Base-by-base conservation (phyloP, 2,113 vertebrate species). In the Dromas ardeola region DNA sequence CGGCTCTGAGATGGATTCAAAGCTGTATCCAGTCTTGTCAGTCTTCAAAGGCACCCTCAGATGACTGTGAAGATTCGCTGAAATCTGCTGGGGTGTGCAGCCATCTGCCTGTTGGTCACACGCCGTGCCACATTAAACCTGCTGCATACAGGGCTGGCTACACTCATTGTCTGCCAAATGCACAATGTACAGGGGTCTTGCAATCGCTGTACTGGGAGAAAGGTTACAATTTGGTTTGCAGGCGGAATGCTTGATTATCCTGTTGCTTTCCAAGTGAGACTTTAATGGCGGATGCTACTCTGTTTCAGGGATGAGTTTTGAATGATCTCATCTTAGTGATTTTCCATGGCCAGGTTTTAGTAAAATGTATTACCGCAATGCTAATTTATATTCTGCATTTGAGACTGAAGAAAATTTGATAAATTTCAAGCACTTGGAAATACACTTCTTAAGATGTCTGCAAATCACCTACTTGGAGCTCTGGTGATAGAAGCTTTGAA, bases 31-130 rank as follows among this genome's bases (percentile, higher is more conserved):
- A 86, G 9, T 82, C 87, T 61, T 77, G 74, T 88, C 62, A 59
- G 53, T 43, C 53, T 91, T 91, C 84, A 94, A 81, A 94, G 84
- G 81, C 86, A 59, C 16, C 65, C 70, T 89, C 65, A 36, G 69
- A 5, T 56, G 83, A 55, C 52, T 81, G 29, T 18, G 80, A 62
- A 40, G 76, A 45, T 72, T 52, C 59, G 72, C 83, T 74, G 81
- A 89, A 91, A 77, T 76, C 50, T 84, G 59, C 72, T 40, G 86
- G 76, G 50, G 15, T 78, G 32, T 45, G 58, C 47, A 72, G 71
- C 72, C 30, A 7, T 8, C 12, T 25, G 67, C 42, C 63, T 50
- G 72, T 84, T 77, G 73, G 78, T 87, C 66, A 74, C 15, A 3
- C 4, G 1, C 62, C 58, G 3, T 18, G 83, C 59, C 42, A 20